phyloP scores from a whole-genome alignment of 2,797 vertebrate species.

The Hyperoplus immaculatus region DNA sequence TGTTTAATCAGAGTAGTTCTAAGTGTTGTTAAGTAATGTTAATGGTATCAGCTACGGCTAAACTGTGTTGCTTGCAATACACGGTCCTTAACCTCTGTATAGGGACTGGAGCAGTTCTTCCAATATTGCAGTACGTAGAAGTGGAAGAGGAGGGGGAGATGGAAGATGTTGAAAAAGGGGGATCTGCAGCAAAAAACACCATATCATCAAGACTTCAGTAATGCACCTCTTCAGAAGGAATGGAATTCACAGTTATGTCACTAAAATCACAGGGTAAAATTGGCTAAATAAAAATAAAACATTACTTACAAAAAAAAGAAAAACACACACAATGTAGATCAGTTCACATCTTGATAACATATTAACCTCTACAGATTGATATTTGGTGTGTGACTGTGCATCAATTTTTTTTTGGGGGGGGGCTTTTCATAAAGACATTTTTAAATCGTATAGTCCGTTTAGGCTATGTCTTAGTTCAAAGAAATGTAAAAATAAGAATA shows the following conservation, averaged over 20 bases:
- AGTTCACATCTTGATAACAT: slow-evolving; percentile 70
- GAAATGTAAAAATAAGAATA: slow-evolving; percentile 42
- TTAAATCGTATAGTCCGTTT: slow-evolving; percentile 54
- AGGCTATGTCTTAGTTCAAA: slow-evolving; percentile 55
- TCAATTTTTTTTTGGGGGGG: slow-evolving; percentile 49
- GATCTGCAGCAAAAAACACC: slow-evolving; percentile 67
- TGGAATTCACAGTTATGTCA: slow-evolving; percentile 77
- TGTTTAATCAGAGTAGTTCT: slow-evolving; percentile 40
- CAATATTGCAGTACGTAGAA: slow-evolving; percentile 64
- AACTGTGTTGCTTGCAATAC: slow-evolving; percentile 35
- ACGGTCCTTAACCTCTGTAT: slow-evolving; percentile 48
- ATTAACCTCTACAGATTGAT: slow-evolving; percentile 69
- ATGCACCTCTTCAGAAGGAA: slow-evolving; percentile 68
- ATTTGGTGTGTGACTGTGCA: slow-evolving; percentile 82
- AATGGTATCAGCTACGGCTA: slow-evolving; percentile 52
- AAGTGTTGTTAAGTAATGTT: slow-evolving; percentile 38
- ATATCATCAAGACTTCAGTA: slow-evolving; percentile 59
- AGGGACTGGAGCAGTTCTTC: slow-evolving; percentile 41
- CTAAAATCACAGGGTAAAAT: slow-evolving; percentile 75
- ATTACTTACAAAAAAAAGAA: slow-evolving; percentile 65
- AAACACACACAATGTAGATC: slow-evolving; percentile 66
- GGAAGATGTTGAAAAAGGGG: slow-evolving; percentile 27
- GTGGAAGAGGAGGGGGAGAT: slow-evolving; percentile 25
- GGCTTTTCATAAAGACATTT: slow-evolving; percentile 64
- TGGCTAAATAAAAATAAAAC: slow-evolving; percentile 67